Base-by-base conservation (phyloP, 2,113 vertebrate genomes). In the Onychostruthus taczanowskii region DNA sequence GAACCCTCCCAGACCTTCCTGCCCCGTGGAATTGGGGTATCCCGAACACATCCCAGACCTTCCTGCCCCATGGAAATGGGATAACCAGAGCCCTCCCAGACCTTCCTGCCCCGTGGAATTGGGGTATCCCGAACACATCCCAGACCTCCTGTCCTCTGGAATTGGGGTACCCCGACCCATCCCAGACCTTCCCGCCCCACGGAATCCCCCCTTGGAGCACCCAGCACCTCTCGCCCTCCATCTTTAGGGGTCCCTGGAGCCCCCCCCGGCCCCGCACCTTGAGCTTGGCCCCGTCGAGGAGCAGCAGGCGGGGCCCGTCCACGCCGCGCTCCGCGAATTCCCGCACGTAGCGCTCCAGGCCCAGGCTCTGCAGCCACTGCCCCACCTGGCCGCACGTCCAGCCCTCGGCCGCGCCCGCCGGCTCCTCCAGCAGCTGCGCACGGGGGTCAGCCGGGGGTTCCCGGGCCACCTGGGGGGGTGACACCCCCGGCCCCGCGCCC, bases 321-420 rank as follows among this genome's bases (percentile, higher is more conserved):
- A 99, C 92, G 37, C 98, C 98, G 1, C 97, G 98, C 53, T 55
- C 53, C 4, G 19, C 53, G 5, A 99, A 99, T 67, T 98, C 98
- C 0, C 97, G 97, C 16, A 97, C 95, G 1, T 99, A 98, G 89
- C 98, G 98, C 55, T 98, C 98, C 98, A 99, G 98, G 97, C 97
- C 98, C 63, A 99, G 98, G 68, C 98, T 98, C 81, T 93, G 93
- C 33, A 99, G 97, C 99, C 99, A 99, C 93, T 99, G 98, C 50
- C 98, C 98, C 77, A 99, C 99, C 97, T 99, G 98, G 96, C 97
- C 98, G 24, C 98, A 98, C 52, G 97, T 98, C 99, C 99, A 99
- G 9, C 98, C 97, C 5, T 95, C 96, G 35, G 98, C 97, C 0
- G 98, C 41, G 3, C 97, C 97, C 14, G 97, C 95, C 4, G 98